Evolutionary conservation across 2,888 invertebrate genomes (phyloP).

Genomic region (Trachelus stipa): DNA sequence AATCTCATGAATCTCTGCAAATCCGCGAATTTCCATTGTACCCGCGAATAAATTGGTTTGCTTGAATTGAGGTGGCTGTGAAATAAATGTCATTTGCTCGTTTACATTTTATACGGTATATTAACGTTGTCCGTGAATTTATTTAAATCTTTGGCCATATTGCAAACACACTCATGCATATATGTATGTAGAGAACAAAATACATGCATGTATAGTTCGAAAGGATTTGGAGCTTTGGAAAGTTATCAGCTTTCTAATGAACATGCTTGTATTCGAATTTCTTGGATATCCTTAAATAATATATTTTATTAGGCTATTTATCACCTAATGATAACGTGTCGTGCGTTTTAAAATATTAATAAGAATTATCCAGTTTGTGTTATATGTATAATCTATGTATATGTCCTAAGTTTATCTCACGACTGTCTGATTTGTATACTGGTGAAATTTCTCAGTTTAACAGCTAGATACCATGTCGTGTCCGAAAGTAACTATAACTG

Average conservation of each 20-base stretch:
- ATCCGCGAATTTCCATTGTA: background rate
- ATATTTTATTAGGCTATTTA: too few species aligned
- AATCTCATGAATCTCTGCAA: background rate
- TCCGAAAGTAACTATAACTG: background rate
- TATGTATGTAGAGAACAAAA: background rate
- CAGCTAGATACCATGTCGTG: background rate
- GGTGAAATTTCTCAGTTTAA: background rate
- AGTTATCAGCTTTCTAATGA: conserved; percentile 4
- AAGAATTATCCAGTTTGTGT: too few species aligned
- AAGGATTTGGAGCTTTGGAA: conserved; percentile 6
- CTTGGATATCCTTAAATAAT: background rate
- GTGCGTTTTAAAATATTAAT: too few species aligned
- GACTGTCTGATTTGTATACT: background rate
- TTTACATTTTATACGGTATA: background rate
- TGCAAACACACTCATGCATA: background rate
- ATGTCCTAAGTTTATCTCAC: too few species aligned
- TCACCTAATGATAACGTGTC: too few species aligned
- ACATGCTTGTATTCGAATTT: background rate
- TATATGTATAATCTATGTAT: too few species aligned
- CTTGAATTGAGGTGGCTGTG: background rate
- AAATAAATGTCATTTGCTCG: background rate
- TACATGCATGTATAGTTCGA: background rate
- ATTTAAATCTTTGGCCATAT: background rate
- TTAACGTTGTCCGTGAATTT: background rate
- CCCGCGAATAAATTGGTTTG: background rate